These are phyloP conservation scores for Thymelicus acteon DNA, from an alignment of 2,888 invertebrate genomes.

Conservation along the genomic window DNA sequence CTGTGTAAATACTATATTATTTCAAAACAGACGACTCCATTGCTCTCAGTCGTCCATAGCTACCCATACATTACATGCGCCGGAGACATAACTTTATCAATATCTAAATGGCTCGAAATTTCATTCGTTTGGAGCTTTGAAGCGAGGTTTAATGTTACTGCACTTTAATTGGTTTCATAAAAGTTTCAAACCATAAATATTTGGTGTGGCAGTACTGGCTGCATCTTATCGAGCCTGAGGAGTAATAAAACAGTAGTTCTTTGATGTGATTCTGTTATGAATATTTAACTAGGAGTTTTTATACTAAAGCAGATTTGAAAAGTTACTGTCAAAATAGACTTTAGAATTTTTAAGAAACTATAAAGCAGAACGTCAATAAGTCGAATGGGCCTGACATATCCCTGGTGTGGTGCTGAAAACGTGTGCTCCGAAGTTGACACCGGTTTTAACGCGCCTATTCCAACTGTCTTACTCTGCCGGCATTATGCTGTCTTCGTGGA, in stretches of 20 bases:
- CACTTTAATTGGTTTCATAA: constrained; percentile 63
- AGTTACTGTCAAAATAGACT: no score
- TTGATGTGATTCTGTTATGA: constrained; percentile 18
- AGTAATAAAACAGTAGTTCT: constrained; percentile 33
- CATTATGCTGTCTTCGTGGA: no score
- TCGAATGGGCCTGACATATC: no score
- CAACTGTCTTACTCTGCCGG: no score
- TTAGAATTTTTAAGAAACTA: no score
- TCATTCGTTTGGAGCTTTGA: constrained; percentile 44
- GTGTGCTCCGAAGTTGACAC: no score
- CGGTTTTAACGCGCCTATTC: no score
- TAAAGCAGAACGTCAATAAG: no score
- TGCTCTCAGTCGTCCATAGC: neutral
- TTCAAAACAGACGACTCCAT: neutral
- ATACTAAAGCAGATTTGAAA: no score
- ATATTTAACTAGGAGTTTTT: no score
- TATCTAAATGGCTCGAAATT: constrained; percentile 64
- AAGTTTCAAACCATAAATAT: constrained; percentile 46
- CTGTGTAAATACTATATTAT: neutral
- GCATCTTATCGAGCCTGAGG: constrained; percentile 11
- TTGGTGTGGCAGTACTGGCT: neutral
- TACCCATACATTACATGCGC: neutral
- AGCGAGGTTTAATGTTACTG: constrained; percentile 54
- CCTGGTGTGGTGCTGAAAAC: no score
- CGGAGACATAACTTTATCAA: constrained; percentile 52